phyloP scores from a whole-genome alignment of 2,888 invertebrate species.

The Nezara viridula region DNA sequence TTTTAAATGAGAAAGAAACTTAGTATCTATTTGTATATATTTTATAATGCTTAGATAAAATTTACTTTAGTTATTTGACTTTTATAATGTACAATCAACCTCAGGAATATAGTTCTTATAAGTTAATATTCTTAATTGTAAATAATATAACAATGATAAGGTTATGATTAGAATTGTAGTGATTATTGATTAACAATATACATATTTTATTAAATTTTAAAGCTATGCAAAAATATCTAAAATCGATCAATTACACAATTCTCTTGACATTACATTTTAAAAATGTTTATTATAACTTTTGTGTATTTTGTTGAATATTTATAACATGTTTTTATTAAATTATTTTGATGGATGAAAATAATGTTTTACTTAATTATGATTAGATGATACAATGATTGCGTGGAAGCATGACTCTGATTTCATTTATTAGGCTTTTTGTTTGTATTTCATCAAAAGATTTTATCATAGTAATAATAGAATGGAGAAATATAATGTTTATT shows the following conservation, averaged over 20 bases:
- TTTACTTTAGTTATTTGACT: constrained; percentile 26
- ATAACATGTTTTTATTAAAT: background rate
- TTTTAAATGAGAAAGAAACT: background rate
- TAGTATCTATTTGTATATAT: background rate
- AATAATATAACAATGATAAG: constrained; percentile 30
- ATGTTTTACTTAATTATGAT: background rate
- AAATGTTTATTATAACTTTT: background rate
- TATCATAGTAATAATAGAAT: background rate
- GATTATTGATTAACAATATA: background rate
- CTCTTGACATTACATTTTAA: background rate
- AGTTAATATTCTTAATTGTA: constrained; percentile 41
- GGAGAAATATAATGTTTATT: background rate
- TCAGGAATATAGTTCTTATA: constrained; percentile 40
- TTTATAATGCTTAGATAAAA: background rate
- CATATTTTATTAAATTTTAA: background rate
- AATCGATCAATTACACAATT: background rate
- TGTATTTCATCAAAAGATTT: background rate
- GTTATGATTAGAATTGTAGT: background rate
- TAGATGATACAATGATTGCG: background rate
- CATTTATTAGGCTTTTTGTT: background rate
- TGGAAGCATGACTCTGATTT: background rate
- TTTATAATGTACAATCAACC: constrained; percentile 42
- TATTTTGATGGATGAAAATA: background rate
- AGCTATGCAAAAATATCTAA: background rate
- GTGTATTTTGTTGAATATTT: background rate